These are phyloP conservation scores for Cettia cetti DNA, from an alignment of 2,113 vertebrate species.

Conservation along the genomic window DNA sequence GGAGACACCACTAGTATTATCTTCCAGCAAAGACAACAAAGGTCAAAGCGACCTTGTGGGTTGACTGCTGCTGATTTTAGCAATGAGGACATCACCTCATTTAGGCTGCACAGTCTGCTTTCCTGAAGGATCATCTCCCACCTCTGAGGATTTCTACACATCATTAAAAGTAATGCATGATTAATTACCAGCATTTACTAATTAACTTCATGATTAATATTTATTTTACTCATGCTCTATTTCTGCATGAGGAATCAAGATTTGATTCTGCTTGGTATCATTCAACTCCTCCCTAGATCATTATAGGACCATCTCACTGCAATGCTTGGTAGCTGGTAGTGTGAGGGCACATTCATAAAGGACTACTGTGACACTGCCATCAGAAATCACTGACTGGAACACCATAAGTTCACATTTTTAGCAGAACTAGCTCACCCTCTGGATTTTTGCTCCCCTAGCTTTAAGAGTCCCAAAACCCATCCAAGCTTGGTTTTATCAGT, in stretches of 20 bases:
- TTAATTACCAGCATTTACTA: slow-evolving; percentile 21
- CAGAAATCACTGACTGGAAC: background rate
- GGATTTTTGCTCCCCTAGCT: background rate
- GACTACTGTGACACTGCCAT: background rate
- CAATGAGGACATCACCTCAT: background rate
- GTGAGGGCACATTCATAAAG: background rate
- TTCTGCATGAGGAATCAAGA: background rate
- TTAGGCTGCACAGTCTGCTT: background rate
- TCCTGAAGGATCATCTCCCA: background rate
- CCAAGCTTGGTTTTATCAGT: slow-evolving; percentile 68
- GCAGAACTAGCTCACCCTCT: background rate
- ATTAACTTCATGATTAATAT: slow-evolving; percentile 24
- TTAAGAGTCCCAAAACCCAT: slow-evolving; percentile 57
- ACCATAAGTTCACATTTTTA: background rate
- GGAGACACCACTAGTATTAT: background rate
- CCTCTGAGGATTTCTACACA: background rate
- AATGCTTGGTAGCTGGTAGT: background rate
- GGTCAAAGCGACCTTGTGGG: background rate
- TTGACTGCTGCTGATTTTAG: background rate
- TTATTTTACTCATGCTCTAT: background rate
- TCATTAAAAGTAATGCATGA: background rate
- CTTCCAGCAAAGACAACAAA: background rate
- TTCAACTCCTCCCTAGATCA: background rate
- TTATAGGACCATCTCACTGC: background rate
- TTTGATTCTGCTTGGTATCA: background rate